Evolutionary conservation across 2,113 vertebrate species (phyloP).

Genomic region (Anolis sagrei): DNA sequence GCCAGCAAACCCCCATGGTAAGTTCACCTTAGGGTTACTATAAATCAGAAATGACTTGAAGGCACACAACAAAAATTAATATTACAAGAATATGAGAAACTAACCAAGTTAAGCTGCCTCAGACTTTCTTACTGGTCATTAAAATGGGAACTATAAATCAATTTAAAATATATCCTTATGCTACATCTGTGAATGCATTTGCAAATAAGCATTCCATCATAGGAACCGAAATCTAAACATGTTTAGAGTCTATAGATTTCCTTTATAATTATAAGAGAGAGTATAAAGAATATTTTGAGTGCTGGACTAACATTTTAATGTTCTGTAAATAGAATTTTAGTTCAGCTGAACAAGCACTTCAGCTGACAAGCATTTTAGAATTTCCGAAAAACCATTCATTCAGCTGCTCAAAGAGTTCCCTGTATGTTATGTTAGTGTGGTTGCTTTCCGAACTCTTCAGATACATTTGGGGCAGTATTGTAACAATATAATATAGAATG

Average conservation of each 20-base stretch:
- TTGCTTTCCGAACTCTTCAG: background rate
- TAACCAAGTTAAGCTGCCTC: background rate
- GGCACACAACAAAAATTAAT: too few relatives aligned
- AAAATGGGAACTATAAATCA: background rate
- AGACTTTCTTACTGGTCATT: background rate
- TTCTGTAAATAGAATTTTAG: background rate
- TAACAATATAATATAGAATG: background rate
- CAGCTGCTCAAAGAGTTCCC: slow-evolving; percentile 1
- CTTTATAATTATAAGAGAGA: background rate
- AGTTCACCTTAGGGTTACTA: too few relatives aligned
- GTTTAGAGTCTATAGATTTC: background rate
- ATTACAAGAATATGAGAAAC: background rate
- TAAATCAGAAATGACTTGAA: background rate
- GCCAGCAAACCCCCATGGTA: too few relatives aligned
- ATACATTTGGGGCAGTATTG: background rate
- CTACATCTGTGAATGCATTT: background rate
- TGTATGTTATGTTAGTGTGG: background rate
- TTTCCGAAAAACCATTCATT: background rate
- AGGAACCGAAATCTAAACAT: background rate
- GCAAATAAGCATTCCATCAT: background rate
- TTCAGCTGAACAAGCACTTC: background rate
- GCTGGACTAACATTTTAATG: background rate
- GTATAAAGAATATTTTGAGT: background rate
- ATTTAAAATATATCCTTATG: background rate
- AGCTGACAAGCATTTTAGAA: background rate